These are phyloP conservation scores for Nyctalus aviator DNA, from an alignment of 2,797 vertebrate genomes.

Conservation along the genomic window DNA sequence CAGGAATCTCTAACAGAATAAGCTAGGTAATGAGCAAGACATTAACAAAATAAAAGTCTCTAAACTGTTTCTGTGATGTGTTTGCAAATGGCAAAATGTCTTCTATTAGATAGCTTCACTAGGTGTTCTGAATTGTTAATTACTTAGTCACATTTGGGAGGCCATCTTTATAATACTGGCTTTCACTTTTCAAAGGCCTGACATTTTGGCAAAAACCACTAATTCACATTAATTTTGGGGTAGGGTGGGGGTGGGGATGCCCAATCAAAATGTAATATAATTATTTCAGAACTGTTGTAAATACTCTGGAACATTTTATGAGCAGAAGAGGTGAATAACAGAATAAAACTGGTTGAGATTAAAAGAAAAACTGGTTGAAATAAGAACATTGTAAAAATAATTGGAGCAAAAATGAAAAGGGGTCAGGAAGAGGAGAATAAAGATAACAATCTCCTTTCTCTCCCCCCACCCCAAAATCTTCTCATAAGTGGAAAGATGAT, in stretches of 20 bases:
- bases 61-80: constrained; percentile 83
- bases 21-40: constrained; percentile 86
- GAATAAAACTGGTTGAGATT: background rate
- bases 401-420: constrained; percentile 52
- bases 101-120: constrained; percentile 53
- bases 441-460: constrained; percentile 65
- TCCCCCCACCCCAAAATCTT: constrained; percentile 49
- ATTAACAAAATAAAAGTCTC: constrained; percentile 86
- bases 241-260: background rate
- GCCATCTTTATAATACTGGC: constrained; percentile 47
- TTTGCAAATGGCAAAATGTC: constrained; percentile 80
- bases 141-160: constrained; percentile 28
- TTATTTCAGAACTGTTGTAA: constrained; percentile 56
- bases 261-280: constrained; percentile 31
- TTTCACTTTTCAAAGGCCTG: constrained; percentile 53
- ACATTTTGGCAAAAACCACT: background rate
- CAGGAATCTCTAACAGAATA: constrained; percentile 84
- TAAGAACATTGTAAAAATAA: constrained; percentile 38
- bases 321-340: constrained; percentile 46
- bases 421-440: constrained; percentile 56
- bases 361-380: background rate
- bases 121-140: constrained; percentile 53
- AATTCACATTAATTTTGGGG: background rate
- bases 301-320: constrained; percentile 49
- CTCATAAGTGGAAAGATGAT: constrained; percentile 78